Evolutionary conservation across 2,797 vertebrate species (phyloP), one percentile per base, ranked within the genome.

Genomic region (Linurgus olivaceus): DNA sequence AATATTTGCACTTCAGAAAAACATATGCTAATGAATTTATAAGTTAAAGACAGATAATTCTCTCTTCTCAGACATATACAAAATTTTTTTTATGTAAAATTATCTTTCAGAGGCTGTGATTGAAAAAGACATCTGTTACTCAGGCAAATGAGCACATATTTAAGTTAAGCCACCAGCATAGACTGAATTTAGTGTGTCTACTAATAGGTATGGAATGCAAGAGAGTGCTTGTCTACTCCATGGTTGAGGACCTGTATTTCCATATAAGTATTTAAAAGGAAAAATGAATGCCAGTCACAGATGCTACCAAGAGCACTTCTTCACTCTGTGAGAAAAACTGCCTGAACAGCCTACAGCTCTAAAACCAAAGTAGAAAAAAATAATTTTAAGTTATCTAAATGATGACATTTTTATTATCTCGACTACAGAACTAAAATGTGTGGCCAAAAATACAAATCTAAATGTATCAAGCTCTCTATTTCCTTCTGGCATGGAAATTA

Each of bases 361-460:
- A 89, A 37, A 76, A 3, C 1, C 5, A 42, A 37, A 88, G 31
- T 3, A 80, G 45, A 65, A 71, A 48, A 54, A n/a, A 9, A 2
- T 5, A 2, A 9, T 17, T 67, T 45, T 38, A 67, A 72, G 5
- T 52, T 66, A 16, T 42, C 29, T 42, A 63, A 87, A 82, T 13
- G 4, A 48, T 67, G 8, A 15, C 3, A 40, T 4, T 3, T 81
- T 58, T 86, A 55, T 37, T 67, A 71, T 44, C 7, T 0, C 0
- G 75, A 16, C 20, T 63, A 31, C 21, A 79, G 28, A 67, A 72
- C 17, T 62, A 35, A 90, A 71, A 52, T 31, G 0, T 44, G 17
- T 38, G 24, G 17, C 10, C 8, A 78, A 77, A 93, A 82, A 37
- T 25, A 16, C 20, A 71, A 52, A 82, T 66, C 11, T 31, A 71